Evolutionary conservation across 2,797 vertebrate genomes (phyloP).

Genomic region (Threskiornis aethiopicus): DNA sequence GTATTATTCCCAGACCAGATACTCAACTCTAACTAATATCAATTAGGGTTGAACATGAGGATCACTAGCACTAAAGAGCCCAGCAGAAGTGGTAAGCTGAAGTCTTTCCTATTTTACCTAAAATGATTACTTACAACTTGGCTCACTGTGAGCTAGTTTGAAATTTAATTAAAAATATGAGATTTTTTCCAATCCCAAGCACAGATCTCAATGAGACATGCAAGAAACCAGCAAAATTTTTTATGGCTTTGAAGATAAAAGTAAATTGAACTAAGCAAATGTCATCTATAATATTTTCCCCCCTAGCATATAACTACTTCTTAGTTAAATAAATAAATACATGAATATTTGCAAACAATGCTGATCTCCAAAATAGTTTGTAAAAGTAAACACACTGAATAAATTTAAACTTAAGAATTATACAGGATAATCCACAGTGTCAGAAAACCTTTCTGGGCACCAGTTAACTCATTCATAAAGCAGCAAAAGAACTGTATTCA

Average conservation of each 20-base stretch:
- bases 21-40: neutral
- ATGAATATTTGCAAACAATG: conserved; percentile 63
- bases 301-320: conserved; percentile 55
- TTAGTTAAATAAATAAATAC: conserved; percentile 22
- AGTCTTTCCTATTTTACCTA: conserved; percentile 19
- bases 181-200: conserved; percentile 45
- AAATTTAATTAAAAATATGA: conserved; percentile 68
- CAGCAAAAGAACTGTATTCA: neutral
- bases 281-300: conserved; percentile 65
- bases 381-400: conserved; percentile 70
- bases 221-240: conserved; percentile 69
- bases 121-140: conserved; percentile 45
- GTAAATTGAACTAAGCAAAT: conserved; percentile 69
- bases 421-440: conserved; percentile 47
- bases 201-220: conserved; percentile 53
- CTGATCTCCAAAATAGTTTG: conserved; percentile 65
- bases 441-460: conserved; percentile 32
- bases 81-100: neutral
- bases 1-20: neutral
- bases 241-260: conserved; percentile 76
- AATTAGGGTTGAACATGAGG: neutral
- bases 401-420: conserved; percentile 45
- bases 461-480: conserved; percentile 48
- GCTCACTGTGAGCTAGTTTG: conserved; percentile 11
- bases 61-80: neutral